Conservation (phyloP, 2,113 vertebrate species). For the Callionymus lyra region DNA sequence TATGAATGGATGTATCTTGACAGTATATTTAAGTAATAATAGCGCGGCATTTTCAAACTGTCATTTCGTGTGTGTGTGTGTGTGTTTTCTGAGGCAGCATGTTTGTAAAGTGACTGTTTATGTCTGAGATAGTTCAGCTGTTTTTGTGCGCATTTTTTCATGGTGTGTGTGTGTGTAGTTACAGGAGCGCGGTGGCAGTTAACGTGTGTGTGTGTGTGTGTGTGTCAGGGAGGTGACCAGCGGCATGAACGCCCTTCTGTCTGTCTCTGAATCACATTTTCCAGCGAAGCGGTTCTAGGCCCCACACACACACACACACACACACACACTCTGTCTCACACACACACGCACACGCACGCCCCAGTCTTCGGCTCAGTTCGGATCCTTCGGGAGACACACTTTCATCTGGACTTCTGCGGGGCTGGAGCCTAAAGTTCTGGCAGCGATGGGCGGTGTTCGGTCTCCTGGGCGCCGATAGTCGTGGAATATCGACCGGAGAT, state of each 20-base stretch:
- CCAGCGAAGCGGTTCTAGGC: constrained; percentile 30
- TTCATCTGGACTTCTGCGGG: no score
- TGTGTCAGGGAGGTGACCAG: constrained; percentile 37
- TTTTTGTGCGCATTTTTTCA: no score
- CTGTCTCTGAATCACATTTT: constrained; percentile 58
- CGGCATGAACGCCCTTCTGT: constrained; percentile 41
- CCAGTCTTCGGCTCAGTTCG: background rate
- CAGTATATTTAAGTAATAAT: no score
- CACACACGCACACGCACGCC: background rate
- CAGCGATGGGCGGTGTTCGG: no score
- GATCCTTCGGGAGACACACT: background rate
- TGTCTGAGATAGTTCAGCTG: background rate
- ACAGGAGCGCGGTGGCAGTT: background rate
- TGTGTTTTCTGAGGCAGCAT: no score
- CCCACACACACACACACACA: constrained; percentile 10
- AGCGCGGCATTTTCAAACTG: no score
- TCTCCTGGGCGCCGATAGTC: background rate
- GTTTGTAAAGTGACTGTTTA: no score
- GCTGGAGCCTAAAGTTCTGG: no score
- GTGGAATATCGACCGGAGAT: constrained; percentile 17
- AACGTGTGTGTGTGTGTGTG: background rate
- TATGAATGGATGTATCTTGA: no score
- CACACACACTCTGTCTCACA: background rate
- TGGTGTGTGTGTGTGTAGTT: background rate
- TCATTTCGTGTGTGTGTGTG: no score